A percentile compares a stretch with the other conserved stretches of the same genome.
These are phyloP conservation scores for Petromus typicus DNA, from an alignment of 2,113 vertebrate genomes.

Conservation along the genomic window DNA sequence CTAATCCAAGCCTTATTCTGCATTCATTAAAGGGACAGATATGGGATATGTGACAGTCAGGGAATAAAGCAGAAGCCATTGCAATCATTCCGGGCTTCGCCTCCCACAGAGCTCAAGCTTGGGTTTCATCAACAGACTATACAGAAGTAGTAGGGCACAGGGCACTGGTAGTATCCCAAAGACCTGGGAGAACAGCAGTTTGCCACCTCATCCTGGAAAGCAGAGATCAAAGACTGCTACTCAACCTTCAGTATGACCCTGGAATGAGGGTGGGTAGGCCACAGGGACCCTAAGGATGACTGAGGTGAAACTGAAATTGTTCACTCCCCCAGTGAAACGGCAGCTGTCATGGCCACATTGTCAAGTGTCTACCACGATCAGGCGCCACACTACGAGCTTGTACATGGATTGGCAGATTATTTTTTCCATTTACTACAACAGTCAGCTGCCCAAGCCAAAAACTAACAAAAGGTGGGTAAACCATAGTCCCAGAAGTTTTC, in stretches of 20 bases:
- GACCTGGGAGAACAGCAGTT: neutral
- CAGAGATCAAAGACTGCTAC: neutral
- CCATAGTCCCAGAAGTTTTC: neutral
- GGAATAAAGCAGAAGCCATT: neutral
- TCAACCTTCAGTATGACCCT: neutral
- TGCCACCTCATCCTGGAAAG: neutral
- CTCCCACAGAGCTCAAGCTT: slow-evolving; percentile 7
- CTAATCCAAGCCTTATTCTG: slow-evolving; percentile 8
- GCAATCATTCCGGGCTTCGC: neutral
- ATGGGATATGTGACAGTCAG: no score
- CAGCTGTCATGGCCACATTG: neutral
- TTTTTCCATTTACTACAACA: neutral
- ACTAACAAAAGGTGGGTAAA: neutral
- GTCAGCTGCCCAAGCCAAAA: neutral
- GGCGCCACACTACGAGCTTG: neutral
- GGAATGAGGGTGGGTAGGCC: fast-evolving
- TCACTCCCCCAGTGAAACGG: neutral
- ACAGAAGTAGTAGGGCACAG: neutral
- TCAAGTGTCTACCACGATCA: neutral
- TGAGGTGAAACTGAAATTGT: neutral
- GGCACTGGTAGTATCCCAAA: neutral
- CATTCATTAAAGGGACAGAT: neutral
- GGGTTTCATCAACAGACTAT: neutral
- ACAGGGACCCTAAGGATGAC: neutral
- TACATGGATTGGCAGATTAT: neutral